Evolutionary conservation across 2,797 vertebrate species (phyloP).

Genomic region (Urosaurus nigricauda): DNA sequence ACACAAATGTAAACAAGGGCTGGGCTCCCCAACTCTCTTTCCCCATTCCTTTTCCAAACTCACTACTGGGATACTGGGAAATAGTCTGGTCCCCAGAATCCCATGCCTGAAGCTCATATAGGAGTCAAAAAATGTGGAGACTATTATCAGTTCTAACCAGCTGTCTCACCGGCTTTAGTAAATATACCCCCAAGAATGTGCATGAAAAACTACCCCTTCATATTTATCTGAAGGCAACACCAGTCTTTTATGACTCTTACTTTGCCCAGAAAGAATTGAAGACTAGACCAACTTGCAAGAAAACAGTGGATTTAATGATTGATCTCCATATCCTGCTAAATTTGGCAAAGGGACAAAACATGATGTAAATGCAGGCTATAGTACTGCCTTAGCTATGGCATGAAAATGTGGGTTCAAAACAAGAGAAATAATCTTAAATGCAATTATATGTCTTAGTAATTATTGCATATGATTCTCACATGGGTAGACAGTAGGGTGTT

Average conservation of each 20-base stretch:
- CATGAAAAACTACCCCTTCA: neutral
- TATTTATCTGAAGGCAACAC: conserved; percentile 3
- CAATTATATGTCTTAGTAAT: neutral
- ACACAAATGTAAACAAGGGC: neutral
- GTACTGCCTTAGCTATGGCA: neutral
- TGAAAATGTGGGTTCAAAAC: neutral
- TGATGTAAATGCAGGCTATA: neutral
- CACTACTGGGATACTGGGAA: neutral
- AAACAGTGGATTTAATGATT: neutral
- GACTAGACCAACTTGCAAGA: neutral
- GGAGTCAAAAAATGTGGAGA: neutral
- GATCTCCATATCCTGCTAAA: neutral
- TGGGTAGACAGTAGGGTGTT: neutral
- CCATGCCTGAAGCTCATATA: neutral
- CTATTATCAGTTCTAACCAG: neutral
- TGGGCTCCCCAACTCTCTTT: neutral
- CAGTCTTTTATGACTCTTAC: neutral
- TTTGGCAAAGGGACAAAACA: neutral
- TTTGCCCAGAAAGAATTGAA: neutral
- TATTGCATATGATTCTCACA: neutral
- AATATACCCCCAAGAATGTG: neutral
- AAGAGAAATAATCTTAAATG: neutral
- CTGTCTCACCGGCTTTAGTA: neutral
- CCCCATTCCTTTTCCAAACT: neutral
- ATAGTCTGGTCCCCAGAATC: neutral